A percentile compares a stretch with the other conserved stretches of the same genome.
phyloP scores from a whole-genome alignment of 2,113 vertebrate genomes.

The Hyperopisus bebe region DNA sequence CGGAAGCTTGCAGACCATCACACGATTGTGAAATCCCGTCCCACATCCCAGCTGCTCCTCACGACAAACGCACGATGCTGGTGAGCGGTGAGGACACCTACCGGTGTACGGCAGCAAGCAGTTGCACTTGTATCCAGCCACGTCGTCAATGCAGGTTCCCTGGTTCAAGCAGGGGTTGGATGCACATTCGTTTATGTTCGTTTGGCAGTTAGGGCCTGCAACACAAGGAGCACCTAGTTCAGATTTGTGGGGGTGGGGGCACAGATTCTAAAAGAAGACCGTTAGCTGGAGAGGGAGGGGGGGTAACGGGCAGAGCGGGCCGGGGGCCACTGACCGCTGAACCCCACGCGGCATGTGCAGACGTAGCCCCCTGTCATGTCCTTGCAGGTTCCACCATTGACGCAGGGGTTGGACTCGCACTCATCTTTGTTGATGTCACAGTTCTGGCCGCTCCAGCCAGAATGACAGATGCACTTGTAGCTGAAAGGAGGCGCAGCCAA shows the following conservation, averaged over 20 bases:
- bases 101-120: slow-evolving; percentile 89
- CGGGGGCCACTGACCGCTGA: slow-evolving; percentile 72
- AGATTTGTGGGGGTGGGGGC: slow-evolving; percentile 3
- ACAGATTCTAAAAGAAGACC: background rate
- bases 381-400: slow-evolving; percentile 86
- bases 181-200: slow-evolving; percentile 92
- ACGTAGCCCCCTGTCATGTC: slow-evolving; percentile 93
- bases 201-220: slow-evolving; percentile 89
- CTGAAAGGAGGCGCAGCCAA: slow-evolving; percentile 39
- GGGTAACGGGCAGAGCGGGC: no score
- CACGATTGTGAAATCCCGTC: background rate
- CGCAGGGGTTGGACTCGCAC: slow-evolving; percentile 90
- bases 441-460: slow-evolving; percentile 86
- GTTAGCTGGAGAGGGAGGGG: no score
- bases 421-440: slow-evolving; percentile 90
- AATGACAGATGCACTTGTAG: slow-evolving; percentile 82
- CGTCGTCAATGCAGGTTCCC: slow-evolving; percentile 85
- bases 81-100: slow-evolving; percentile 48
- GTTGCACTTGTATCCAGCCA: slow-evolving; percentile 90
- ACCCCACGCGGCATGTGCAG: slow-evolving; percentile 82
- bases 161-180: slow-evolving; percentile 96
- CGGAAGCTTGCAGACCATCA: background rate
- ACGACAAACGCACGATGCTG: no score
- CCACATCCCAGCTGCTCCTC: background rate
- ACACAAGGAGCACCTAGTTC: slow-evolving; percentile 29